Base-by-base conservation (phyloP, 2,888 invertebrate genomes). In the Calliphora vomitoria region DNA sequence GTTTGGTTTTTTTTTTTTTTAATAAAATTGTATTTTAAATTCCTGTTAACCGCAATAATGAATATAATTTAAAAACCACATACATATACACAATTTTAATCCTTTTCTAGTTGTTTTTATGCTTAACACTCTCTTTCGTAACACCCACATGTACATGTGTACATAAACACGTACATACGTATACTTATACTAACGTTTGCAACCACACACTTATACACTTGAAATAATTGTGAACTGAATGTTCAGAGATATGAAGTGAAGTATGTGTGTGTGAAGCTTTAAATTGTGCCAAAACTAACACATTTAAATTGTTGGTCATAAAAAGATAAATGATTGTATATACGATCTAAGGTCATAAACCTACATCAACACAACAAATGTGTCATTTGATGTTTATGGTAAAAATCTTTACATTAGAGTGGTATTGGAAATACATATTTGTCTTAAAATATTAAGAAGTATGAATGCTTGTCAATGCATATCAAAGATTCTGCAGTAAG, bases 261-360 rank as follows among this genome's bases (percentile, higher is more conserved):
- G 4, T 41, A 2, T 53, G 5, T 68, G 31, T 18, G 41, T 44
- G n/a, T 47, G n/a, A 58, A 68, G 41, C 8, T 76, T 81, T 47
- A 85, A 87, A 82, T 41, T 82, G 84, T 74, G 81, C 41, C 81
- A 84, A 71, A 84, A 78, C 66, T 72, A 68, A 75, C 80, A 84
- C 84, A 78, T 85, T 87, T 66, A 79, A 74, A 78, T 68, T 82
- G 72, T 74, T 85, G 74, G 80, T 55, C 81, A 82, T 71, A 85
- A 82, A 87, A 71, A 74, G 79, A 85, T 87, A 85, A 79, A 85
- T 72, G 62, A 53, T 78, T 76, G 31, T 60, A 78, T 64, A 15
- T 53, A 78, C 13, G 50, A 60, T 53, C 38, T 72, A 62, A 82
- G 79, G 78, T 85, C 82, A 85, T 85, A 80, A 85, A 82, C 78